Conservation (phyloP, 2,113 vertebrate species). For the Capreolus pygargus region DNA sequence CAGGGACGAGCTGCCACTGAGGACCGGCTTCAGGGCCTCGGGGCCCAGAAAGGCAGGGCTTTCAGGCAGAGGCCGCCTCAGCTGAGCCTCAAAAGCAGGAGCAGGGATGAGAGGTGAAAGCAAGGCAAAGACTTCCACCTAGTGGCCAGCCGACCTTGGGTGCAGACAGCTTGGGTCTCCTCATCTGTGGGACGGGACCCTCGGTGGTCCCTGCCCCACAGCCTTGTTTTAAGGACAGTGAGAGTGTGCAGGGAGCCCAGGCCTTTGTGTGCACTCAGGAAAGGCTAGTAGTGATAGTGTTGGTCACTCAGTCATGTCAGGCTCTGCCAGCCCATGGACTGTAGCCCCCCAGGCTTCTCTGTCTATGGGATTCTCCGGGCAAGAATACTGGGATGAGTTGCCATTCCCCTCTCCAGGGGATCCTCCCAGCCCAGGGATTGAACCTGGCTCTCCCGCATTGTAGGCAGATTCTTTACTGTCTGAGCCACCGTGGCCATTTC, state of each 20-base stretch:
- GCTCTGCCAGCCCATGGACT: neutral
- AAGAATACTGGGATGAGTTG: neutral
- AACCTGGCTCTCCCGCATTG: neutral
- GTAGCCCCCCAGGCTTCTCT: neutral
- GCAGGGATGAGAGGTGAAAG: neutral
- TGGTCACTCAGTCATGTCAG: neutral
- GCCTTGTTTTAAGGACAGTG: neutral
- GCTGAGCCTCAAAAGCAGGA: neutral
- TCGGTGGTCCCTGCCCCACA: neutral
- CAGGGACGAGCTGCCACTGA: neutral
- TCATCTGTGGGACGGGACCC: neutral
- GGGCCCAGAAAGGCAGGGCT: neutral
- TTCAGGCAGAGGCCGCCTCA: neutral
- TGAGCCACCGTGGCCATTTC: neutral
- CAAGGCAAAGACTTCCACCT: slow-evolving; percentile 37
- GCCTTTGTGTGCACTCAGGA: neutral
- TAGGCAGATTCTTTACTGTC: neutral
- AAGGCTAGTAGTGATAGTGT: neutral
- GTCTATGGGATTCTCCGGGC: neutral
- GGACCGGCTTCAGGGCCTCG: neutral
- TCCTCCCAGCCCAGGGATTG: neutral
- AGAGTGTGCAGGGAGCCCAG: neutral
- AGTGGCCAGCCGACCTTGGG: neutral
- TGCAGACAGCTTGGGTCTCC: neutral
- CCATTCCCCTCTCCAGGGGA: neutral